Evolutionary conservation across 2,888 invertebrate genomes (phyloP), one percentile per base, ranked within the genome.

Genomic region (Zonitis immaculata): DNA sequence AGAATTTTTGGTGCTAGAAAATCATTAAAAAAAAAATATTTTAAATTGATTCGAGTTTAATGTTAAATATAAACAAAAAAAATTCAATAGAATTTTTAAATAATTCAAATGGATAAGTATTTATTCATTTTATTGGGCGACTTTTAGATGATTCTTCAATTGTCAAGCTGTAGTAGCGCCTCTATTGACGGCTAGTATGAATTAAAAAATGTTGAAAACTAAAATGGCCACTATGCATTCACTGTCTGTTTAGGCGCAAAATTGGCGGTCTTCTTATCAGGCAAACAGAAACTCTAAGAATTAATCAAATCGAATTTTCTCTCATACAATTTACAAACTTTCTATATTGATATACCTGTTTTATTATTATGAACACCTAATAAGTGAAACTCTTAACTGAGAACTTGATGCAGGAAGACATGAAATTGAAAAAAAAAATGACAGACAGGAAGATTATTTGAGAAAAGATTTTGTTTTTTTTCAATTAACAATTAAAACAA

Each of bases 251-350:
- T 71, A 63, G 68, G 70, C 69, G 72, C 70, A 68, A 71, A 72
- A 70, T 72, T 72, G 72, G 72, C 72, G 72, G 72, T 70, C 69
- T 68, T 69, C 56, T 12, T 63, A 66, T 48, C 65, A 71, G 69
- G 70, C 39, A 8, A 25, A 25, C 35, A 22, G 8, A 20, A 27
- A 11, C 8, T 14, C 8, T 7, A 39, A 9, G 20, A 27, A 27
- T 45, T 45, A 20, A 8, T 45, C 9, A 6, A 18, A 28, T 45
- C 3, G 11, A 44, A 45, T 28, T 45, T 18, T 45, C 30, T 12
- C 8, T 27, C n/a, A 3, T 26, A 45, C 18, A 27, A 16, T n/a
- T 11, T 20, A 39, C 39, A 5, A 18, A 39, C 18, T 18, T 39
- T 20, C 6, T 20, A 39, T n/a, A 5, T 11, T 11, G 9, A 16